phyloP scores from a whole-genome alignment of 2,113 vertebrate species.

The Pungitius pungitius region DNA sequence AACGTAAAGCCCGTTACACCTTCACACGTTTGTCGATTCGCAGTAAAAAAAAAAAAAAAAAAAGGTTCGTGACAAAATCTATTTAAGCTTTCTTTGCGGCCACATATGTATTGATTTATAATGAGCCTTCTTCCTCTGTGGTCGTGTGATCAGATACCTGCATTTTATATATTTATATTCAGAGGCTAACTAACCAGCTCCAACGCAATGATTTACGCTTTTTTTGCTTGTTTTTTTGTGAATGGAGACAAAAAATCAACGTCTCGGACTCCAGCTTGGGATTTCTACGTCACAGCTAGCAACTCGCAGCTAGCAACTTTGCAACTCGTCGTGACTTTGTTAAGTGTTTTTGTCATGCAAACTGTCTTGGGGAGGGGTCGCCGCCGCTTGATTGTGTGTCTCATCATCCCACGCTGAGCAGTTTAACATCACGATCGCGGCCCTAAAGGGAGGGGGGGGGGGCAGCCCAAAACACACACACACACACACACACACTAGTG shows the following conservation, averaged over 20 bases:
- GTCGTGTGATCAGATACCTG: not conserved
- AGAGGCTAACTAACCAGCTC: too few relatives aligned
- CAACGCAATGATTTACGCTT: too few relatives aligned
- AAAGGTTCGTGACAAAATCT: slow-evolving; percentile 36
- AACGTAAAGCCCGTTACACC: not conserved
- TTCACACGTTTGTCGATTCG: slow-evolving; percentile 55
- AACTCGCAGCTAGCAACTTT: slow-evolving; percentile 24
- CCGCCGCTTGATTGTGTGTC: slow-evolving; percentile 69
- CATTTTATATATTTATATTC: not conserved
- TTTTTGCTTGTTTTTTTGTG: not conserved
- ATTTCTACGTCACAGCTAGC: slow-evolving; percentile 31
- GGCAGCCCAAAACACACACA: slow-evolving; percentile 1
- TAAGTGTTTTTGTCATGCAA: slow-evolving; percentile 74
- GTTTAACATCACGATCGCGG: slow-evolving; percentile 74
- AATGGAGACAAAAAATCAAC: slow-evolving; percentile 8
- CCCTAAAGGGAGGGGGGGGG: slow-evolving; percentile 13
- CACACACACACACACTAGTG: not conserved
- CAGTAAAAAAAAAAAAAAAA: not conserved
- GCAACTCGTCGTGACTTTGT: slow-evolving; percentile 68
- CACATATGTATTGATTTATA: not conserved
- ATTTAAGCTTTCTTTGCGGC: slow-evolving; percentile 10
- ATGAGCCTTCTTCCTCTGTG: not conserved
- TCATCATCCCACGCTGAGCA: slow-evolving; percentile 75
- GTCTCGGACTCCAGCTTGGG: not conserved
- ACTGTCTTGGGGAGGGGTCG: slow-evolving; percentile 62